Percentiles rank a stretch among this genome's conserved stretches.
Conservation (phyloP, 1,140 invertebrate species). For the Alviniconcha marisindica region DNA sequence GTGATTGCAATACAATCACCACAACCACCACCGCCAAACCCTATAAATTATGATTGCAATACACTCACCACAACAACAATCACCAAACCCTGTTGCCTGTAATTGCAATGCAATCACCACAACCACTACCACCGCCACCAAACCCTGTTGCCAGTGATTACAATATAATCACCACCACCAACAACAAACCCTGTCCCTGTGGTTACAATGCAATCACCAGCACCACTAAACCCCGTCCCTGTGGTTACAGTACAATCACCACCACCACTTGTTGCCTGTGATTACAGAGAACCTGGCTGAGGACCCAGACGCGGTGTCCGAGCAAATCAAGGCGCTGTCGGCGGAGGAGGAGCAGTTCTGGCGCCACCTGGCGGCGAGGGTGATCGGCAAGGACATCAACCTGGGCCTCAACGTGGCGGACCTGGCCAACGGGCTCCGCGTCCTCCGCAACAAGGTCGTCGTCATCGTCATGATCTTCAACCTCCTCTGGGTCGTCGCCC, state of each 20-base stretch:
- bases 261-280: background rate
- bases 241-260: background rate
- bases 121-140: too few relatives aligned
- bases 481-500: slow-evolving; percentile 47
- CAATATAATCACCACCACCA: too few relatives aligned
- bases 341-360: slow-evolving; percentile 51
- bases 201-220: too few relatives aligned
- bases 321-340: slow-evolving; percentile 40
- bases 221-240: slow-evolving; percentile 29
- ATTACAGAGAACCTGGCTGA: slow-evolving; percentile 24
- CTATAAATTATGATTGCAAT: too few relatives aligned
- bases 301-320: slow-evolving; percentile 24
- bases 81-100: too few relatives aligned
- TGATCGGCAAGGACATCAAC: slow-evolving; percentile 49
- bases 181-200: too few relatives aligned
- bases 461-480: slow-evolving; percentile 46
- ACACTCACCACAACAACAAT: too few relatives aligned
- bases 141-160: too few relatives aligned
- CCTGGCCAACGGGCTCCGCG: slow-evolving; percentile 43
- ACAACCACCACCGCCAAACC: too few relatives aligned
- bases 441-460: slow-evolving; percentile 42
- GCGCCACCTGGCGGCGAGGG: slow-evolving; percentile 35
- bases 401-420: slow-evolving; percentile 44
- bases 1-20: too few relatives aligned
- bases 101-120: too few relatives aligned